Evolutionary conservation across 2,888 invertebrate genomes (phyloP).

Genomic region (Drosophila villosipedis): DNA sequence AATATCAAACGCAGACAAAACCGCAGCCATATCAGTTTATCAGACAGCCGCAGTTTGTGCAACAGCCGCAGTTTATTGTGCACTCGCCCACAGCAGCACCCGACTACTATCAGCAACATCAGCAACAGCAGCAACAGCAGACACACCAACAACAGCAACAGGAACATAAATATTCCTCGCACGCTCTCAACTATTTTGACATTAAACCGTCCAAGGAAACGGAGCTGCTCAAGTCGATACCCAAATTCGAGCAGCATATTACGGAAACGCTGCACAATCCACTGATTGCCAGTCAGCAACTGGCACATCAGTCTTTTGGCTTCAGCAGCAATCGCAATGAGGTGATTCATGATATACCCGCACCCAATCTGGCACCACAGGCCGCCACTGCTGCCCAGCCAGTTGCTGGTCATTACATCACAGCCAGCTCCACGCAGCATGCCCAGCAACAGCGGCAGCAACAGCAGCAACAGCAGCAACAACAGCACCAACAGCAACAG

Average conservation of each 20-base stretch:
- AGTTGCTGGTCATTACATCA: constrained; percentile 73
- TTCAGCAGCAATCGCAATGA: constrained; percentile 77
- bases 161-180: constrained; percentile 24
- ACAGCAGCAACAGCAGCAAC: constrained; percentile 40
- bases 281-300: constrained; percentile 29
- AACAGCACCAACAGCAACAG: constrained; percentile 41
- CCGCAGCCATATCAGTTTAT: constrained; percentile 85
- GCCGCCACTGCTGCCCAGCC: constrained; percentile 45
- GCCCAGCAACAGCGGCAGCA: constrained; percentile 42
- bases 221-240: constrained; percentile 91
- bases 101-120: constrained; percentile 52
- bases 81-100: constrained; percentile 65
- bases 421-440: constrained; percentile 37
- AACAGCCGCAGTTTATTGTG: constrained; percentile 78
- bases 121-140: constrained; percentile 22
- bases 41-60: constrained; percentile 84
- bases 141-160: constrained; percentile 31
- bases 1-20: constrained; percentile 70
- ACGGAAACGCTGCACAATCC: constrained; percentile 85
- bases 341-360: constrained; percentile 84
- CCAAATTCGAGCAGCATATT: constrained; percentile 92
- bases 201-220: constrained; percentile 87
- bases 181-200: constrained; percentile 71
- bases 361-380: constrained; percentile 82
- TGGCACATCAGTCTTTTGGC: constrained; percentile 61